Base-by-base conservation (phyloP, 2,888 invertebrate genomes). In the Sinohyriopsis cumingii region DNA sequence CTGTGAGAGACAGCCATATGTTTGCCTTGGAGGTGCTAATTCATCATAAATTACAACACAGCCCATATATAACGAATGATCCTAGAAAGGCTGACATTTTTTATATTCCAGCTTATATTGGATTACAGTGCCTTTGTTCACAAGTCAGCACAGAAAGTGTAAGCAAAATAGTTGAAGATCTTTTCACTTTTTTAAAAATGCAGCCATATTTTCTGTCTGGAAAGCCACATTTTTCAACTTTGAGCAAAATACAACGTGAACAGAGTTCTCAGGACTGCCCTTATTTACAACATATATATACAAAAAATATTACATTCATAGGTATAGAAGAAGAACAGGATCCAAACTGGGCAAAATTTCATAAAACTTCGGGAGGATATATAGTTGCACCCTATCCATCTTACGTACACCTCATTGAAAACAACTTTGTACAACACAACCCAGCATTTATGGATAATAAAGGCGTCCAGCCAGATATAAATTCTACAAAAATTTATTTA, bases 371-470 rank as follows among this genome's bases (percentile, higher is more conserved):
- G 28, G 68, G 69, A 12, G 75, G 66, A 28, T 69, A 74, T 22
- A 68, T 86, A 25, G 80, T 83, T 5, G 83, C 77, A 2, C 86
- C 86, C 6, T 86, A 86, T 69, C 86, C 86, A 19, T 81, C 84
- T 5, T 86, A 86, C 64, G 75, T 81, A 15, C 86, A 86, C 68
- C 77, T 83, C 57, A 72, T 65, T 25, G 62, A 68, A 55, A 65
- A 61, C 19, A 55, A 56, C 15, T 45, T 15, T 15, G 15, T 1
- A 15, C 15, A 45, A 22, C n/a, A 63, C 12, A 64, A 71, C n/a
- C 57, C 53, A 59, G 45, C 28, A 20, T 63, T 75, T 53, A 67
- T 60, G 28, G 72, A 75, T 70, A 56, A 66, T 63, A 59, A 66
- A 3, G 59, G 53, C 20, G 66, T 64, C 4, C 57, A 63, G 54